A percentile compares a stretch with the other conserved stretches of the same genome.
Evolutionary conservation across 2,797 vertebrate species (phyloP).

Genomic region (Lacerta viridis): DNA sequence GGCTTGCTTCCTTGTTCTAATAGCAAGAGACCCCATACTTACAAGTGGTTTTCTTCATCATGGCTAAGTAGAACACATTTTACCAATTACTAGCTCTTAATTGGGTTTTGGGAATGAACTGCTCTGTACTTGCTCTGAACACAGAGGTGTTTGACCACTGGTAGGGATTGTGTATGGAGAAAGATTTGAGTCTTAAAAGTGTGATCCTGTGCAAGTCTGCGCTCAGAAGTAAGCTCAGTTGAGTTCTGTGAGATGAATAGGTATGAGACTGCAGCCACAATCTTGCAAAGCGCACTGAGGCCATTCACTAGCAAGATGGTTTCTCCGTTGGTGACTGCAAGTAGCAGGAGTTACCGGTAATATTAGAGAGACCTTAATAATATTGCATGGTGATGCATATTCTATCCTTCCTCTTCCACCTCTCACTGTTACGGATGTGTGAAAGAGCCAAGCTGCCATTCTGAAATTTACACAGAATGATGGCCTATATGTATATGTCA

Average conservation of each 20-base stretch:
- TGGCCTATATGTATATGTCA: not conserved
- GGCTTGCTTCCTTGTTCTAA: slow-evolving; percentile 5
- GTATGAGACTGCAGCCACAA: not conserved
- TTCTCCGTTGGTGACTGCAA: not conserved
- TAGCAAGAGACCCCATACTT: slow-evolving; percentile 72
- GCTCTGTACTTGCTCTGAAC: not conserved
- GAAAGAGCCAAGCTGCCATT: not conserved
- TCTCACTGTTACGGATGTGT: not conserved
- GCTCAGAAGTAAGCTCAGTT: not conserved
- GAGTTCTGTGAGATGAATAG: not conserved
- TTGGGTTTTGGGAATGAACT: not conserved
- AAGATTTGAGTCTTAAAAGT: no score
- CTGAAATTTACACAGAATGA: not conserved
- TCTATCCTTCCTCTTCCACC: not conserved
- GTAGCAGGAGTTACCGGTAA: not conserved
- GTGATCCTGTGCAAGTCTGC: not conserved
- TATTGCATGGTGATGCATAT: not conserved
- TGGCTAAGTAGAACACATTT: slow-evolving; percentile 14
- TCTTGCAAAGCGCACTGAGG: not conserved
- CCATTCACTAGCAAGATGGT: not conserved
- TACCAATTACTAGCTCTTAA: not conserved
- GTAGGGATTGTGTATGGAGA: not conserved
- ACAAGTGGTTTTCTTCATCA: not conserved
- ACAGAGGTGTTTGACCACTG: not conserved
- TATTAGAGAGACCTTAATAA: not conserved